Evolutionary conservation across 2,888 invertebrate genomes (phyloP).

Genomic region (Eilema caniola): DNA sequence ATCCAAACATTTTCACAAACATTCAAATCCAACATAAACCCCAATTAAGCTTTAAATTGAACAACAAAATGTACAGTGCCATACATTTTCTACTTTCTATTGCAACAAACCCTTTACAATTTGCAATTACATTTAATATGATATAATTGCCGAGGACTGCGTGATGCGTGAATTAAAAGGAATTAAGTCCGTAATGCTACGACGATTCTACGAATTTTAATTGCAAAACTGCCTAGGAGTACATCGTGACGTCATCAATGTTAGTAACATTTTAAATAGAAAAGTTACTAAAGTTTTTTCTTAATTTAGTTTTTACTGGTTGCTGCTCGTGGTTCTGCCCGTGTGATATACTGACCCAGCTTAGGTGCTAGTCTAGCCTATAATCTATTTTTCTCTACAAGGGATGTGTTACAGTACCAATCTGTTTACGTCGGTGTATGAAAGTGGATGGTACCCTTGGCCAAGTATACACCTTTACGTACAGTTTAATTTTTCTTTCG

Average conservation of each 20-base stretch:
- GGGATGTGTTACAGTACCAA: neutral
- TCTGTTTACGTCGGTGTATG: neutral
- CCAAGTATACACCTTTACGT: no score
- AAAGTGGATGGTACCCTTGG: no score
- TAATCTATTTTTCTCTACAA: neutral
- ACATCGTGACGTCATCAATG: constrained; percentile 6
- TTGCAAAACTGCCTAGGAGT: constrained; percentile 20
- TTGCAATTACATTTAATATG: constrained; percentile 22
- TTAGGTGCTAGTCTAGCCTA: neutral
- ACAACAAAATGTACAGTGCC: neutral
- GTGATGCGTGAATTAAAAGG: constrained; percentile 18
- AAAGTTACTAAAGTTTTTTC: neutral
- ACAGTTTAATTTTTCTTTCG: no score
- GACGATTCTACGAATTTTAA: constrained; percentile 32
- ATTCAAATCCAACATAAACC: neutral
- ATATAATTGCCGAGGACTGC: constrained; percentile 25
- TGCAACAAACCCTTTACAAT: constrained; percentile 6
- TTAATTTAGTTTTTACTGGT: neutral
- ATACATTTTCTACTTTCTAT: neutral
- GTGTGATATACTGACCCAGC: no score
- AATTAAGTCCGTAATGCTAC: constrained; percentile 15
- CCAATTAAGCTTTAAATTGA: neutral
- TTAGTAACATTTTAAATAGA: neutral
- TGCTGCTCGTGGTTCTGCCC: no score
- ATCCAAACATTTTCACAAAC: no score